Base-by-base conservation (phyloP, 2,888 invertebrate genomes). In the Xestia ashworthii region DNA sequence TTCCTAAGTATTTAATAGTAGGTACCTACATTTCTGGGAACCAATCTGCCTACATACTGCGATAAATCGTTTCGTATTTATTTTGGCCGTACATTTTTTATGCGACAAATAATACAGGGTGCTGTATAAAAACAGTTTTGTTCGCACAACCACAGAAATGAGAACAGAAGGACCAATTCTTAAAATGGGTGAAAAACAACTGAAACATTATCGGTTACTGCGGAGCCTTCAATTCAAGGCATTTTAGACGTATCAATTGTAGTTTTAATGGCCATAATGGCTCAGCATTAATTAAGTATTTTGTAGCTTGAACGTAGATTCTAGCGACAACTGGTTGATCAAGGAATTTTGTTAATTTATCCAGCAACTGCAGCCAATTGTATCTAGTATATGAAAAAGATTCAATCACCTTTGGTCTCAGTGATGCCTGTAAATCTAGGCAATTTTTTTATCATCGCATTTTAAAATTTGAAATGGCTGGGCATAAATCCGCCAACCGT, bases 1-100 rank as follows among this genome's bases (percentile, higher is more conserved):
- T 50, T 8, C 19, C 19, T 11, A 16, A 67, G 8, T 70, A 48
- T 1, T 3, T 22, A 12, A 6, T 50, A 3, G 25, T 55, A n/a
- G n/a, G n/a, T n/a, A n/a, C n/a, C n/a, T n/a, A 25, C 14, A 44
- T 50, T 78, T 71, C 22, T 60, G 12, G 16, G 60, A 46, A 55
- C 79, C 64, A 65, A 75, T 78, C 58, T 86, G 44, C 55, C 16
- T 72, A 44, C 12, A 44, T 25, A 60, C 64, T 62, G 32, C 19
- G 8, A 46, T 74, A 86, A 79, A 71, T 70, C 41, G 58, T 81
- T 68, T 71, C 11, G 76, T 86, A 83, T 86, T 80, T 85, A 82
- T 83, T 86, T 80, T 74, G 46, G n/a, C 64, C 77, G 48, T 67
- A 79, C 71, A 80, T 81, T 82, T 87, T 80, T 87, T 84, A 85